A percentile compares a stretch with the other conserved stretches of the same genome.
phyloP scores from a whole-genome alignment of 2,113 vertebrate species.

The Varanus komodoensis region DNA sequence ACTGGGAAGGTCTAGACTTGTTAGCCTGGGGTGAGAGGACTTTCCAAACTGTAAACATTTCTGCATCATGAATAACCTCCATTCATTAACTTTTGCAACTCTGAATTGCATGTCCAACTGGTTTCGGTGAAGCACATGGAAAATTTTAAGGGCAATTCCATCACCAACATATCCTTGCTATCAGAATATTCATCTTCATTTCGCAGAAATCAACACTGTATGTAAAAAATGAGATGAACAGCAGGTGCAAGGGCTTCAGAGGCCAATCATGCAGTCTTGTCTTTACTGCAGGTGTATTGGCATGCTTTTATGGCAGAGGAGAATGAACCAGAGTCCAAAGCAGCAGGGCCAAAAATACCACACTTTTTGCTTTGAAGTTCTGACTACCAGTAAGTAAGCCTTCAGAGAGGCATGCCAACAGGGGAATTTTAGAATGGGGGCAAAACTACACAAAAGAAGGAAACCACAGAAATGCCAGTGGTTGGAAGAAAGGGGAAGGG shows the following conservation, averaged over 20 bases:
- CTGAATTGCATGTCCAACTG: not conserved
- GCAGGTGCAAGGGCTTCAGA: not conserved
- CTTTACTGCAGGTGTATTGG: not conserved
- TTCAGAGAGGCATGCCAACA: too few species aligned
- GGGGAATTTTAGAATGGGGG: too few species aligned
- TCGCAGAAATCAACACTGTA: constrained; percentile 6
- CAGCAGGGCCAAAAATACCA: too few species aligned
- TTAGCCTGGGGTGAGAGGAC: too few species aligned
- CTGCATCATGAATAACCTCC: not conserved
- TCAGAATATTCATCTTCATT: not conserved
- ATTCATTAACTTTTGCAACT: not conserved
- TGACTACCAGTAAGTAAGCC: too few species aligned
- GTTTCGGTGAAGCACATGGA: not conserved
- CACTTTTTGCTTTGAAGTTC: too few species aligned
- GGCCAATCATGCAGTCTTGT: not conserved
- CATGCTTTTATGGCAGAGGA: too few species aligned
- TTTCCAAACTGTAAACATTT: not conserved
- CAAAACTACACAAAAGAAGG: too few species aligned
- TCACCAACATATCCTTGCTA: not conserved
- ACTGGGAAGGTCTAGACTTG: not conserved
- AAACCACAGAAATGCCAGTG: too few species aligned
- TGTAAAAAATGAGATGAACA: not conserved
- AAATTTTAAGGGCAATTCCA: not conserved
- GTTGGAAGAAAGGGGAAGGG: too few species aligned
- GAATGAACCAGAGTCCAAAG: too few species aligned